A percentile compares a stretch with the other conserved stretches of the same genome.
These are phyloP conservation scores for Fringilla coelebs DNA, from an alignment of 2,797 vertebrate genomes.

Conservation along the genomic window DNA sequence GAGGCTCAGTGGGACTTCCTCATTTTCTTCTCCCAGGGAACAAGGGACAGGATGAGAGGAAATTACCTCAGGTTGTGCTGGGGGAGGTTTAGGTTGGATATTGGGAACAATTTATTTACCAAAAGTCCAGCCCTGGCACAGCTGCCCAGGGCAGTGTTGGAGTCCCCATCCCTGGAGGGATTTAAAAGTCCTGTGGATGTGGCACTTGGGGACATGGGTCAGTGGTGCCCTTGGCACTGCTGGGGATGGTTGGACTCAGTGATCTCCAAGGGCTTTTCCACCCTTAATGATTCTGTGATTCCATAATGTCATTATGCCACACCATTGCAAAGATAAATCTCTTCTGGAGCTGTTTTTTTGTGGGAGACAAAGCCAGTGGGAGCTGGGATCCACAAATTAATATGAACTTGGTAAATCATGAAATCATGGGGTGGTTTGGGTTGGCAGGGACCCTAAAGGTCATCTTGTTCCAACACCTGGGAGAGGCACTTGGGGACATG, in stretches of 20 bases:
- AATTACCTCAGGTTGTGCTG: neutral
- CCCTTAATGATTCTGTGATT: neutral
- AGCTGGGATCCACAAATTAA: neutral
- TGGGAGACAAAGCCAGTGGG: neutral
- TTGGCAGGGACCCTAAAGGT: neutral
- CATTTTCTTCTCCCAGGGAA: neutral
- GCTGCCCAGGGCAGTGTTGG: neutral
- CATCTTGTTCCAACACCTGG: neutral
- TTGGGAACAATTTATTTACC: neutral
- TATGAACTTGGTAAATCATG: neutral
- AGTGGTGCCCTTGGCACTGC: neutral
- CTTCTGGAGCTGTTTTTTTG: neutral
- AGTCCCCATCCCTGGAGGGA: neutral
- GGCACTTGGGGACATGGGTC: neutral
- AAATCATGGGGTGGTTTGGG: neutral
- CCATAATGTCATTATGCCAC: neutral
- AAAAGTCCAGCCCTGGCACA: neutral
- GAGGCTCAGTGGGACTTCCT: neutral
- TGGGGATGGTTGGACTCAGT: accelerated
- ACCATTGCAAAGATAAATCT: neutral
- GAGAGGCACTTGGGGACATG: neutral
- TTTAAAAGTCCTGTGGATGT: neutral
- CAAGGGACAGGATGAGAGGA: neutral
- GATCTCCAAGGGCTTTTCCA: neutral
- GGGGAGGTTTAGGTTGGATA: neutral